Base-by-base conservation (phyloP, 2,113 vertebrate genomes). In the Festucalex cinctus region DNA sequence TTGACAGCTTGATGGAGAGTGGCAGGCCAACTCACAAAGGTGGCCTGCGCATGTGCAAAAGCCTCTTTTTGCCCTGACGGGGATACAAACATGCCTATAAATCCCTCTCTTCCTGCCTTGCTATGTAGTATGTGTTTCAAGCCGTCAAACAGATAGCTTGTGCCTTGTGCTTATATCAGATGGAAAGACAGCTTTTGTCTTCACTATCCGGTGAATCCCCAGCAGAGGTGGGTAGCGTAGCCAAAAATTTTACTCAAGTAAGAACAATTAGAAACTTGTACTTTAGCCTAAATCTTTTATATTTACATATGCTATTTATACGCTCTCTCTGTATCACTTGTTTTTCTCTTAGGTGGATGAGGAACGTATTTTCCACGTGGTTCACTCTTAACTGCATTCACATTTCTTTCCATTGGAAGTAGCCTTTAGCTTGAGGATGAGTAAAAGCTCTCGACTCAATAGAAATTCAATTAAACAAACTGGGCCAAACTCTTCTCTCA, bases 1-100 rank as follows among this genome's bases (percentile, higher is more conserved):
- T 72, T 80, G 78, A 86, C 81, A 83, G 78, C 74, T 35, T 77
- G 82, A 83, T 73, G 73, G 67, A 86, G 80, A 68, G 85, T 1
- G 53, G 41, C 6, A 48, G 22, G 28, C 58, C 60, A 59, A 51
- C 65, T 73, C 32, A 3, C 84, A 84, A 83, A 84, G 83, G 78
- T 76, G 69, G 57, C 72, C 78, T 85, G 80, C 88, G 68, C 20
- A 67, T 20, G 59, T 70, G 58, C 39, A 6, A 62, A 63, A 54
- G 58, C 63, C 43, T 65, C 51, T 77, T 77, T 81, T 63, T 59
- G 54, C 65, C 62, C 49, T n/a, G 66, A 76, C 37, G 1, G 60
- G 28, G 75, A 63, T 79, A 63, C 71, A 78, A 78, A 75, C 74
- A 65, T 16, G 12, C 57, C 73, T 61, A 67, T 60, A 65, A 22